Conservation (phyloP, 2,113 vertebrate genomes). For the Strigops habroptila region DNA sequence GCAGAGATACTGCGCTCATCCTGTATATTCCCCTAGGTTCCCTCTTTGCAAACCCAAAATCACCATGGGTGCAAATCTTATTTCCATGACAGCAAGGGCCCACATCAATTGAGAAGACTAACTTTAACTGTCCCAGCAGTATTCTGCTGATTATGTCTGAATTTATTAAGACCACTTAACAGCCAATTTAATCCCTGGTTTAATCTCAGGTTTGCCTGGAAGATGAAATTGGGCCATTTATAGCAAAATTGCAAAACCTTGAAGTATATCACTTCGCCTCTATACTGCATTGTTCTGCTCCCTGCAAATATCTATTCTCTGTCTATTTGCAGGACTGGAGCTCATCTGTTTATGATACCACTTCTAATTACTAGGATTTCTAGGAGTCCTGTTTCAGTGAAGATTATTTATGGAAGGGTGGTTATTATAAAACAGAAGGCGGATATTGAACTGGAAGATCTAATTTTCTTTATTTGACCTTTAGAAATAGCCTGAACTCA, state of each 20-base stretch:
- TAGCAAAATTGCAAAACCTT: not conserved
- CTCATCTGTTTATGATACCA: not conserved
- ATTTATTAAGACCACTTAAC: not conserved
- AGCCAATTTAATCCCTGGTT: not conserved
- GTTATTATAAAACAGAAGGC: not conserved
- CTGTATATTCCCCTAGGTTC: not conserved
- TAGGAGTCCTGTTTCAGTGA: not conserved
- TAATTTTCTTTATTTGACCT: not conserved
- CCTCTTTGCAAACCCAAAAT: not conserved
- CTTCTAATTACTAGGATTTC: not conserved
- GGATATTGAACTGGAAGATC: not conserved
- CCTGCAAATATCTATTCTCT: not conserved
- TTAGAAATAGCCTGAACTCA: not conserved
- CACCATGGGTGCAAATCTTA: not conserved
- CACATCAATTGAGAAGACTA: not conserved
- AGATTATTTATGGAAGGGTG: not conserved
- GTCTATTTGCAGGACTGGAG: not conserved
- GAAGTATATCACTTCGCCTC: not conserved
- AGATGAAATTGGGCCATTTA: not conserved
- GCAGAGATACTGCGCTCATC: not conserved
- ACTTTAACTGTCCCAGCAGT: not conserved
- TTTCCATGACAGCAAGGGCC: not conserved
- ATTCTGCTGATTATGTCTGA: not conserved
- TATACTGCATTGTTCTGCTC: not conserved
- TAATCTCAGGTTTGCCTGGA: not conserved